Conservation (phyloP, 2,113 vertebrate species). For the Coregonus clupeaformis region DNA sequence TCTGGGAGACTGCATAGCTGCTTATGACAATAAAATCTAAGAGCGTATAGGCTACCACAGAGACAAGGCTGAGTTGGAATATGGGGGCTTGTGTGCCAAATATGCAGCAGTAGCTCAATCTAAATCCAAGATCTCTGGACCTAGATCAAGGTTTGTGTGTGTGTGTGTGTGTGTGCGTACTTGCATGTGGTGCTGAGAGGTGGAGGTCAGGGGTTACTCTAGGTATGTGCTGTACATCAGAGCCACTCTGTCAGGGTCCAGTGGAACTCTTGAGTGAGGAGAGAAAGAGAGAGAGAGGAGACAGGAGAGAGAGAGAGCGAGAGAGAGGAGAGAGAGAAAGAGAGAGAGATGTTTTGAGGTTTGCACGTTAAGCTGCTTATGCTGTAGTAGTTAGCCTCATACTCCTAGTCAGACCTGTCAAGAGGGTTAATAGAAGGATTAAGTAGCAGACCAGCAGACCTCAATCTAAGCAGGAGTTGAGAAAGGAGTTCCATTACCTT, state of each 20-base stretch:
- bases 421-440: not conserved
- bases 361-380: slow-evolving; percentile 13
- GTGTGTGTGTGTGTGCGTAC: slow-evolving; percentile 9
- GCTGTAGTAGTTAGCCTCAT: not conserved
- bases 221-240: slow-evolving; percentile 36
- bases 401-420: not conserved
- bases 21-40: slow-evolving; percentile 13
- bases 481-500: not conserved
- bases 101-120: slow-evolving; percentile 22
- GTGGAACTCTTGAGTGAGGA: not conserved
- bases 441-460: not conserved
- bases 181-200: slow-evolving; percentile 21
- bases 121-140: slow-evolving; percentile 21
- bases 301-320: not conserved
- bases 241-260: slow-evolving; percentile 18
- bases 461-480: not conserved
- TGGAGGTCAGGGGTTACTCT: slow-evolving; percentile 25
- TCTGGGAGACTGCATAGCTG: not conserved
- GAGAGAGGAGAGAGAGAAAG: not conserved
- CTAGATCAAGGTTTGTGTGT: not conserved
- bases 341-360: not conserved
- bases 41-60: not conserved
- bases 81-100: slow-evolving; percentile 15
- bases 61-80: slow-evolving; percentile 8
- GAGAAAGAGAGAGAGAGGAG: not conserved